Percentiles rank a stretch among this genome's conserved stretches.
phyloP scores from a whole-genome alignment of 30 jellyfish, hydroid and myxozoan genomes.

The Turritopsis dohrnii region DNA sequence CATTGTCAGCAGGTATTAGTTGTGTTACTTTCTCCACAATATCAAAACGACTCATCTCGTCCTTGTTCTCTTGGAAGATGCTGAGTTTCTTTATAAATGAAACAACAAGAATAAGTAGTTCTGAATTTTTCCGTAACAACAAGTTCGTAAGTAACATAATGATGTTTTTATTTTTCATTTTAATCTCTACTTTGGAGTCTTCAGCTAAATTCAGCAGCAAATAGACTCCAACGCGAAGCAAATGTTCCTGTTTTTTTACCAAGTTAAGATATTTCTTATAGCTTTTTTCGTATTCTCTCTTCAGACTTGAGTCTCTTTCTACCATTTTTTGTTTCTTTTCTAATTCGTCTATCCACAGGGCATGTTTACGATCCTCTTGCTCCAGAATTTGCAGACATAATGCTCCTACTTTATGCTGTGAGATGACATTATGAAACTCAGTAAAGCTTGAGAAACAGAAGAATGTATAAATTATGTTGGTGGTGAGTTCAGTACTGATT shows the following conservation, averaged over 20 bases:
- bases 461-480: constrained; percentile 88
- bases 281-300: constrained; percentile 87
- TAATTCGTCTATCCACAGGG: constrained; percentile 88
- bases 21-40: constrained; percentile 61
- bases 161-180: constrained; percentile 85
- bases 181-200: constrained; percentile 92
- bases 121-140: constrained; percentile 72
- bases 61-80: constrained; percentile 75
- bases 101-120: constrained; percentile 83
- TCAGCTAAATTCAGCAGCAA: constrained; percentile 81
- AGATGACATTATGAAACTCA: constrained; percentile 78
- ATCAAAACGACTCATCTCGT: constrained; percentile 64
- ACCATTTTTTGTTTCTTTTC: constrained; percentile 49
- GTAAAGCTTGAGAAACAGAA: constrained; percentile 98
- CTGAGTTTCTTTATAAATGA: constrained; percentile 91
- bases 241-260: constrained; percentile 84
- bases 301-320: constrained; percentile 62
- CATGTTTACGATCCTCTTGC: constrained; percentile 70
- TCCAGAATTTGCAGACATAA: constrained; percentile 80
- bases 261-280: constrained; percentile 69
- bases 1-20: constrained; percentile 74
- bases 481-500: constrained; percentile 84
- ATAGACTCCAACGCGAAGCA: constrained; percentile 93
- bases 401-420: constrained; percentile 91
- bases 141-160: constrained; percentile 49